phyloP scores from a whole-genome alignment of 1,140 invertebrate genomes.

The Aphis gossypii region DNA sequence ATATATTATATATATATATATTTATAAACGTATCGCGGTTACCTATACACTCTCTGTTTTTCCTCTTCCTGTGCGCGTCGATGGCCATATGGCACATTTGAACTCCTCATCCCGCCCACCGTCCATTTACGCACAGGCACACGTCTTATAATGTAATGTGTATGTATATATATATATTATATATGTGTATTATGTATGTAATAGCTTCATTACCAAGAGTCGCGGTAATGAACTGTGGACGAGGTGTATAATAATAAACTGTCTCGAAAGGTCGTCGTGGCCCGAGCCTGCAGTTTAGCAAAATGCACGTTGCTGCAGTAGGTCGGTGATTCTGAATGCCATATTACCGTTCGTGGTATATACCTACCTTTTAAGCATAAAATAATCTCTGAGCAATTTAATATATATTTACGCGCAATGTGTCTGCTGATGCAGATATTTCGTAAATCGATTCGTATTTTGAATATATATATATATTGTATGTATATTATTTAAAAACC shows the following conservation, averaged over 20 bases:
- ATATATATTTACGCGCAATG: neutral
- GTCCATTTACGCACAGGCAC: neutral
- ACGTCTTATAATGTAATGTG: neutral
- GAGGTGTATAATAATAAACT: neutral
- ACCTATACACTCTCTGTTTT: slow-evolving; percentile 19
- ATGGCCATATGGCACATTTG: slow-evolving; percentile 11
- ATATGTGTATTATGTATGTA: slow-evolving; percentile 24
- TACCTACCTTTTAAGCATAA: neutral
- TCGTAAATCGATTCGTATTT: neutral
- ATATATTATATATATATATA: neutral
- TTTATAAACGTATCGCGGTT: neutral
- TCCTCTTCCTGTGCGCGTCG: slow-evolving; percentile 41
- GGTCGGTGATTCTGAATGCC: neutral
- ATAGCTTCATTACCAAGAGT: slow-evolving; percentile 44
- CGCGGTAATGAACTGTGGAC: neutral
- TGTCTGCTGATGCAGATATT: neutral
- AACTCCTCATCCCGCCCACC: neutral
- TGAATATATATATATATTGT: neutral
- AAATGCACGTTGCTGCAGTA: neutral
- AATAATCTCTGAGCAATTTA: neutral
- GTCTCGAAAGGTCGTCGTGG: slow-evolving; percentile 21
- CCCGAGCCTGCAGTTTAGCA: neutral
- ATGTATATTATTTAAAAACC: neutral
- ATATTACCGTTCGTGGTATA: neutral
- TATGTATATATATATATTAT: neutral